These are phyloP conservation scores for Cairina moschata DNA, from an alignment of 2,113 vertebrate species.

Conservation along the genomic window DNA sequence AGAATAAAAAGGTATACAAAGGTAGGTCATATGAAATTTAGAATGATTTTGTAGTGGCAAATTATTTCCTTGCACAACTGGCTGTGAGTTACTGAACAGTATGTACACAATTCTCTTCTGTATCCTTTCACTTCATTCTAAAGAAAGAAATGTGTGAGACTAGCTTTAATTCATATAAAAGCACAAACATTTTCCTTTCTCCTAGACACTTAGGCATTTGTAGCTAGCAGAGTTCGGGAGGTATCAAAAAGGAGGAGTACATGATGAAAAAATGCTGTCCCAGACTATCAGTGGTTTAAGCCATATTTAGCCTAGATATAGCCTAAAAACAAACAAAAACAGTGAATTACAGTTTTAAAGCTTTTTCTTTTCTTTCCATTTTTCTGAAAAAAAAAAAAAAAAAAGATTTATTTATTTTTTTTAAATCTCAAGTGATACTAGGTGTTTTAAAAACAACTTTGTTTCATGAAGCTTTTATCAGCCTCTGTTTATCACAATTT, in stretches of 20 bases:
- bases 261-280: background rate
- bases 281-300: background rate
- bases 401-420: no score
- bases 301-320: background rate
- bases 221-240: background rate
- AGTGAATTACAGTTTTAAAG: background rate
- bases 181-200: background rate
- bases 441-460: background rate
- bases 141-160: no score
- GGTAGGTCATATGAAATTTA: background rate
- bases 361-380: background rate
- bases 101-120: background rate
- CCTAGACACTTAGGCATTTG: background rate
- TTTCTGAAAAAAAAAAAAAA: background rate
- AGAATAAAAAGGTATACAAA: background rate
- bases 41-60: background rate
- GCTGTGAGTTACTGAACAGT: background rate
- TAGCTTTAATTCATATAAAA: background rate
- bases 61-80: background rate
- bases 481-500: background rate
- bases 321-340: background rate
- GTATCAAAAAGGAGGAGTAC: background rate
- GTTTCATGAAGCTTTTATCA: background rate
- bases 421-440: background rate
- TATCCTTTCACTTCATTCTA: background rate